Percentiles rank a stretch among this genome's conserved stretches.
Conservation (phyloP, 1,140 invertebrate species). For the Rhagoletis pomonella region DNA sequence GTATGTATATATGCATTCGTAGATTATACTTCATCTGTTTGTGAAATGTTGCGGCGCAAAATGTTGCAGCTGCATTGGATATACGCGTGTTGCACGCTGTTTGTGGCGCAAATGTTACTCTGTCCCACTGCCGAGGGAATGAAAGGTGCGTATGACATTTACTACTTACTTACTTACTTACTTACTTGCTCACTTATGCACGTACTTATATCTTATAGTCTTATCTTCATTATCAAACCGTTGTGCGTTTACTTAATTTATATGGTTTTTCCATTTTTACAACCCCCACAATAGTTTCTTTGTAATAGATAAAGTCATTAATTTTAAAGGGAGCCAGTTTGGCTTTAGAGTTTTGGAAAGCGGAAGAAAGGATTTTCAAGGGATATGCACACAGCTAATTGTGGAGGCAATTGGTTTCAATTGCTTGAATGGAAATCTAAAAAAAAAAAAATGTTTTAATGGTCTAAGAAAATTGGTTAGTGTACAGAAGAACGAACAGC, state of each 20-base stretch:
- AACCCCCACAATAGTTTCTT: not conserved
- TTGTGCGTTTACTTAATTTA: not conserved
- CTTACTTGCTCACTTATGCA: not conserved
- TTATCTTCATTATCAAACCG: slow-evolving; percentile 1
- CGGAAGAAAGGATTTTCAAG: not conserved
- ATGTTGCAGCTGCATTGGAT: slow-evolving; percentile 36
- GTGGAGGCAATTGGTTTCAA: not conserved
- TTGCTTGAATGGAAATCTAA: not conserved
- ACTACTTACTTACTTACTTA: not conserved
- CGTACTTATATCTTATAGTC: not conserved
- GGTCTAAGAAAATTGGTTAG: too few relatives aligned
- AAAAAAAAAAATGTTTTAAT: not conserved
- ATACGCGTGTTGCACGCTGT: not conserved
- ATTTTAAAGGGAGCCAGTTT: not conserved
- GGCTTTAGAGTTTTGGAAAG: not conserved
- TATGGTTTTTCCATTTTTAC: not conserved
- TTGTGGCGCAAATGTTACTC: not conserved
- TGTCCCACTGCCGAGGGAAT: not conserved
- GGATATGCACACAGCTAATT: not conserved
- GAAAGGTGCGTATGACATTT: slow-evolving; percentile 26
- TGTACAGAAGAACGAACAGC: too few relatives aligned
- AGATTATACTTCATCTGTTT: too few relatives aligned
- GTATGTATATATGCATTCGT: too few relatives aligned
- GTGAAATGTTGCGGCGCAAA: not conserved
- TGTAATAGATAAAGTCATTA: not conserved